Conservation (phyloP, 2,113 vertebrate species). For the Notechis scutatus region DNA sequence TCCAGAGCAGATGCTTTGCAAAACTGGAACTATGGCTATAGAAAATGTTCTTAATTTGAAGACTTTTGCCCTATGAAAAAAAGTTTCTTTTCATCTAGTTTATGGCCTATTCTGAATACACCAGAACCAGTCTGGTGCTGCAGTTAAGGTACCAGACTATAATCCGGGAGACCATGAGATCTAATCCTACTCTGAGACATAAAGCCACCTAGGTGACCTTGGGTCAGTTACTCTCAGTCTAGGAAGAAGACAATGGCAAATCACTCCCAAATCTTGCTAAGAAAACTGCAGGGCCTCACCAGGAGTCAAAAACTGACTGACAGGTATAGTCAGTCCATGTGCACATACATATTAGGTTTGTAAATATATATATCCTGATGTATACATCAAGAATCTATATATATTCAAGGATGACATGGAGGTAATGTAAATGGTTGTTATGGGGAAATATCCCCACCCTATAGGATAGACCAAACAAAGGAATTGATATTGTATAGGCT, state of each 20-base stretch:
- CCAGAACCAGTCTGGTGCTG: not conserved
- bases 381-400: not conserved
- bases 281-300: not conserved
- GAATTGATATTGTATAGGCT: not conserved
- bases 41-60: not conserved
- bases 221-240: not conserved
- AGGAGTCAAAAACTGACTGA: not conserved
- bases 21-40: not conserved
- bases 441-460: not conserved
- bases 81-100: not conserved
- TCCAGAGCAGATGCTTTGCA: not conserved
- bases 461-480: not conserved
- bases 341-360: not conserved
- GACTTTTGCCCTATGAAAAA: not conserved
- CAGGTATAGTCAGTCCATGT: not conserved
- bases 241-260: not conserved
- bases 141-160: not conserved
- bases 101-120: not conserved
- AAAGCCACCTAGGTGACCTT: not conserved
- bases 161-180: not conserved
- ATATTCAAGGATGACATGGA: not conserved
- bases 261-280: not conserved
- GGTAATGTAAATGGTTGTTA: not conserved
- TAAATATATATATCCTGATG: not conserved
- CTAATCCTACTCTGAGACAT: not conserved